Percentiles rank a stretch among this genome's conserved stretches.
Evolutionary conservation across 2,888 invertebrate genomes (phyloP).

Genomic region (Sturmia bella): DNA sequence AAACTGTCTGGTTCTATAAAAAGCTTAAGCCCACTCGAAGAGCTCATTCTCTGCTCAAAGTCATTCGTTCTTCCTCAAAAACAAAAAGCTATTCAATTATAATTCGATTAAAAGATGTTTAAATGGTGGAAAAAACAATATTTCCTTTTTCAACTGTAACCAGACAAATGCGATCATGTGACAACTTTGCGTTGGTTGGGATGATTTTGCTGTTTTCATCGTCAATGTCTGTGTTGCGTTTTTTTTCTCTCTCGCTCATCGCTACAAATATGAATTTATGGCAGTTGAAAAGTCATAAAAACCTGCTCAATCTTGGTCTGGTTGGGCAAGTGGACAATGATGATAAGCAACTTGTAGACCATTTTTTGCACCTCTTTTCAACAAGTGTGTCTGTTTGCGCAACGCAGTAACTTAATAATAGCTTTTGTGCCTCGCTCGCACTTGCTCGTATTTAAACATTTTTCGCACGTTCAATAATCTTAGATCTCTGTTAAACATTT

Average conservation of each 20-base stretch:
- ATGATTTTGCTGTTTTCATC: conserved; percentile 8
- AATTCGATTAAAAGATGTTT: conserved; percentile 52
- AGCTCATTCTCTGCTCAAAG: not conserved
- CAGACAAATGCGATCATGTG: conserved; percentile 13
- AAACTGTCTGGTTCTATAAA: no score
- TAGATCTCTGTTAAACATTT: conserved; percentile 53
- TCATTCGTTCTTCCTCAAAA: not conserved
- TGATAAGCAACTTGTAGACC: conserved; percentile 33
- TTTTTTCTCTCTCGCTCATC: not conserved
- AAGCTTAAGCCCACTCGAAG: not conserved
- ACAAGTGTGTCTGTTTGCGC: not conserved
- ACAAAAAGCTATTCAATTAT: conserved; percentile 50
- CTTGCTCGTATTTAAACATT: conserved; percentile 37
- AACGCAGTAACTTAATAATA: conserved; percentile 33
- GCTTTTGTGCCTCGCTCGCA: conserved; percentile 6
- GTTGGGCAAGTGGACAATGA: conserved; percentile 21
- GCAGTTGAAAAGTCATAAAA: conserved; percentile 18
- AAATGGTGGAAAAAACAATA: conserved; percentile 15
- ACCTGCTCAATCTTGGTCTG: conserved; percentile 27
- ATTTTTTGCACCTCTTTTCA: not conserved
- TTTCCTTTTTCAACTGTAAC: not conserved
- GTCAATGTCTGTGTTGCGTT: not conserved
- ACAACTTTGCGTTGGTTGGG: conserved; percentile 28
- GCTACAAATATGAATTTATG: conserved; percentile 12
- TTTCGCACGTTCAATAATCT: conserved; percentile 63